Base-by-base conservation (phyloP, 2,888 invertebrate genomes). In the Philonicus albiceps region DNA sequence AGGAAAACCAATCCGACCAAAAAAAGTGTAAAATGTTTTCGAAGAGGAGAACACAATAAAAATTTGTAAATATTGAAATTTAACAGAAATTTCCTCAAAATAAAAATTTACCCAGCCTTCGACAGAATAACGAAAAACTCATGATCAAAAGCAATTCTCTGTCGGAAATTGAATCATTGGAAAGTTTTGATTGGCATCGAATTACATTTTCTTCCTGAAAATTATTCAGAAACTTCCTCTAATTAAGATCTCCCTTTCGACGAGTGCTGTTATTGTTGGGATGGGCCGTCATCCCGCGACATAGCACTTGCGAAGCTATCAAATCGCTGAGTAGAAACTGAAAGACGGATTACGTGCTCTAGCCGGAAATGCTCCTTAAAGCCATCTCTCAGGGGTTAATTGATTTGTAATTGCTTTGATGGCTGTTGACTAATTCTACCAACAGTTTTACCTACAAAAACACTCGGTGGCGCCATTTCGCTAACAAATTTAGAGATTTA, bases 361-460 rank as follows among this genome's bases (percentile, higher is more conserved):
- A 64, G 31, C 74, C 34, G 40, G 76, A 40, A 76, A 76, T 37
- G 76, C 40, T 11, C 22, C 37, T 37, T 31, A 40, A 37, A 22
- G 76, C 34, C 22, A 43, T 76, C 76, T 76, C 34, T 40, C 11
- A 76, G 76, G 40, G 34, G 40, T 76, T 40, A 76, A 76, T 76
- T 76, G 76, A 76, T 34, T 76, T 76, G 40, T 76, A 76, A 76
- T 76, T 76, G 40, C 76, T 76, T 76, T 76, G 76, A 76, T 40
- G 37, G 40, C 40, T 76, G 19, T 76, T 34, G 76, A 40, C 76
- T 76, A 40, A 76, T 76, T 76, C 27, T 64, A 64, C 64, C 64
- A 64, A 64, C 64, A 64, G 22, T 64, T 64, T 64, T 64, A 11
- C 64, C 8, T 64, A 64, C 13, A 64, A 64, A 22, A 27, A 64